A percentile compares a stretch with the other conserved stretches of the same genome.
phyloP scores from a whole-genome alignment of 2,113 vertebrate genomes.

The Sinocyclocheilus maitianheensis region DNA sequence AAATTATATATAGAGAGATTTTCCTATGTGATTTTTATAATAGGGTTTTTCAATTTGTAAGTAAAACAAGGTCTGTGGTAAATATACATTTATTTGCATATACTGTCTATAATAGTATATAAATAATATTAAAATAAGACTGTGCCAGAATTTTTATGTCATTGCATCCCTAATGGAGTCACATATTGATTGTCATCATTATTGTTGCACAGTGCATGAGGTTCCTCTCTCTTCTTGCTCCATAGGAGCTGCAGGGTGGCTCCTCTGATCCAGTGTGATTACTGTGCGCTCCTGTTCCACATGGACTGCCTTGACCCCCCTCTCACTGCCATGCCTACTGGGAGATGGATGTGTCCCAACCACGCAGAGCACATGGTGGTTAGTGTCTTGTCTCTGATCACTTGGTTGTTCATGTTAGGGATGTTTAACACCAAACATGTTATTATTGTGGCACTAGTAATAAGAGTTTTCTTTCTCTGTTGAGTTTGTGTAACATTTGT shows the following conservation, averaged over 20 bases:
- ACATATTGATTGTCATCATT: neutral
- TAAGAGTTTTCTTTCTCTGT: neutral
- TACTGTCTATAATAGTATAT: neutral
- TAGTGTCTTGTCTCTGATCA: constrained; percentile 60
- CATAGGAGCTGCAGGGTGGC: constrained; percentile 96
- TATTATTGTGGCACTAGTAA: neutral
- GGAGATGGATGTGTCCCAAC: constrained; percentile 99
- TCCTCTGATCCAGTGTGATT: constrained; percentile 96
- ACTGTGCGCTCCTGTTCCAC: constrained; percentile 96
- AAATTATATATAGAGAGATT: neutral
- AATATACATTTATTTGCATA: too few relatives aligned
- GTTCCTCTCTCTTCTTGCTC: constrained; percentile 1
- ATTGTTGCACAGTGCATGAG: neutral
- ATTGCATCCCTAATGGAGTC: neutral
- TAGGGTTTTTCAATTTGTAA: too few relatives aligned
- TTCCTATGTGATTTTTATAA: too few relatives aligned
- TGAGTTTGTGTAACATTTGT: neutral
- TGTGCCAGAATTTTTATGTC: neutral
- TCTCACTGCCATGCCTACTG: constrained; percentile 94
- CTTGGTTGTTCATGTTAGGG: neutral
- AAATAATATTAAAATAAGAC: neutral
- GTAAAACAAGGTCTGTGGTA: too few relatives aligned
- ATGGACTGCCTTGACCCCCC: constrained; percentile 99
- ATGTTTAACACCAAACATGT: neutral
- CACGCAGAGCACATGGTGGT: constrained; percentile 96